These are phyloP conservation scores for Melanerpes aurifrons DNA, from an alignment of 2,113 vertebrate species.

Conservation along the genomic window DNA sequence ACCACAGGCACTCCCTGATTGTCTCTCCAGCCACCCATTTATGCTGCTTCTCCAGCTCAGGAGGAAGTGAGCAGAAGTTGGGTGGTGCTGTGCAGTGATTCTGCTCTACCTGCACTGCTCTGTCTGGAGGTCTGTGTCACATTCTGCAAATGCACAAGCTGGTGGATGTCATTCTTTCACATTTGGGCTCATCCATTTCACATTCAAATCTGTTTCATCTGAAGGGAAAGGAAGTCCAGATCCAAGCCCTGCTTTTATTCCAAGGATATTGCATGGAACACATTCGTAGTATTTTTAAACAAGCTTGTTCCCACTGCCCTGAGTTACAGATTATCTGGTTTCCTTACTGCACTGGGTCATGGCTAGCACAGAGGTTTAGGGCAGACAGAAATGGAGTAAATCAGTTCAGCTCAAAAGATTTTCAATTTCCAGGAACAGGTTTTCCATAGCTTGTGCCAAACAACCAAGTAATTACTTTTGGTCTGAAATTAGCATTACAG, in stretches of 20 bases:
- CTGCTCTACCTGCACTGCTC: neutral
- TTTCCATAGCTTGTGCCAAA: conserved; percentile 42
- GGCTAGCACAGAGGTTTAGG: neutral
- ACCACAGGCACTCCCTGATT: neutral
- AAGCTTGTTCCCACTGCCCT: neutral
- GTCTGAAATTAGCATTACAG: neutral
- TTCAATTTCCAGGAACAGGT: neutral
- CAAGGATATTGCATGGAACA: neutral
- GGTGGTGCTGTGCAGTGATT: neutral
- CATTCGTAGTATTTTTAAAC: neutral
- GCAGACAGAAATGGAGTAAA: neutral
- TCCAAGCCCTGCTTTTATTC: neutral
- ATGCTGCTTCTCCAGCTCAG: neutral
- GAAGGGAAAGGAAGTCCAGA: neutral
- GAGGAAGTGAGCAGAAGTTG: neutral
- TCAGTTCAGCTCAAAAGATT: neutral
- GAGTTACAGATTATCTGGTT: conserved; percentile 9
- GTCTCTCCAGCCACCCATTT: neutral
- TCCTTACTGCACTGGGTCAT: neutral
- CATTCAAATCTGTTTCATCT: neutral
- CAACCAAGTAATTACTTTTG: neutral
- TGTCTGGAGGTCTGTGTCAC: neutral
- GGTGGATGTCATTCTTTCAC: neutral
- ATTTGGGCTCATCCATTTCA: neutral
- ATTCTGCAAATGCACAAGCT: neutral